Conservation (phyloP, 2,888 invertebrate genomes). For the Trichogramma dendrolimi region DNA sequence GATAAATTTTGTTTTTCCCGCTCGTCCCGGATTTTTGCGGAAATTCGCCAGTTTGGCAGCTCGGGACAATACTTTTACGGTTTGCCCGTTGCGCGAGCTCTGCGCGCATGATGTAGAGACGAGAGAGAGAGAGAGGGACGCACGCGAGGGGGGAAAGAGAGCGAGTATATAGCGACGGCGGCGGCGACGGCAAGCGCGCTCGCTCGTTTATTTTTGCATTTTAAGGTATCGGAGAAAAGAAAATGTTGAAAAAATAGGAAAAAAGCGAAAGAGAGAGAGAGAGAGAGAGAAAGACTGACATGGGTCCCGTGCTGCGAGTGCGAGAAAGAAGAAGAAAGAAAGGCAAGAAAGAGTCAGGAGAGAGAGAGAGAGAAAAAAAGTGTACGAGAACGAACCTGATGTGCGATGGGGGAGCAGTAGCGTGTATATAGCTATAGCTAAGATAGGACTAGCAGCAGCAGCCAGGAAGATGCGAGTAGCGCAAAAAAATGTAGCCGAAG, state of each 20-base stretch:
- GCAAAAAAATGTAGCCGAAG: conserved; percentile 46
- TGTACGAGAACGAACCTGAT: background rate
- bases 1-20: conserved; percentile 42
- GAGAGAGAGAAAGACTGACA: conserved; percentile 40
- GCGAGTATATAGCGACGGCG: too few species aligned
- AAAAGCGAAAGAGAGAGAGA: background rate
- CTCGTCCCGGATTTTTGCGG: conserved; percentile 28
- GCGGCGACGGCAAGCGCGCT: conserved; percentile 17
- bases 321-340: conserved; percentile 32
- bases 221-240: conserved; percentile 50
- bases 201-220: conserved; percentile 50
- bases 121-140: too few species aligned
- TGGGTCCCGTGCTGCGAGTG: conserved; percentile 38
- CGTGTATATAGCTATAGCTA: too few species aligned
- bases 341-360: conserved; percentile 16
- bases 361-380: background rate
- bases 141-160: too few species aligned
- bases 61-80: conserved; percentile 32
- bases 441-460: too few species aligned
- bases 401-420: too few species aligned
- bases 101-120: too few species aligned
- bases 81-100: conserved; percentile 32
- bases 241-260: conserved; percentile 46
- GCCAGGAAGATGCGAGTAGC: conserved; percentile 34
- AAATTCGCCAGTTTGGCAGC: conserved; percentile 32